Conservation (phyloP, 2,113 vertebrate genomes). For the Xenopus borealis region DNA sequence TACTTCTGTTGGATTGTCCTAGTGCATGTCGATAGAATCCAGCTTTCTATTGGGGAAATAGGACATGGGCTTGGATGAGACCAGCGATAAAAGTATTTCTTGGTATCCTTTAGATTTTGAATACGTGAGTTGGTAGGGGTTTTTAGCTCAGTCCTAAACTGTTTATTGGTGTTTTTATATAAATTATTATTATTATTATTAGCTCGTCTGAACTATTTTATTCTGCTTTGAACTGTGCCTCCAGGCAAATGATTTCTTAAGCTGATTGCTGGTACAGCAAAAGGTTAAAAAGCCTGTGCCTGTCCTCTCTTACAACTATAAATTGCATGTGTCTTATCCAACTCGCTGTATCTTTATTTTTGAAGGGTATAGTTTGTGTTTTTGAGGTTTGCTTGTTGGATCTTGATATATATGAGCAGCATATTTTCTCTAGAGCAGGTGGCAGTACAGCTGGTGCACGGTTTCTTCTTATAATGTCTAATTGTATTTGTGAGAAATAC, state of each 20-base stretch:
- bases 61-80: not conserved
- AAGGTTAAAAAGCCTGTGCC: too few relatives aligned
- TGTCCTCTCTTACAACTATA: not conserved
- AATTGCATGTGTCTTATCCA: not conserved
- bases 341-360: not conserved
- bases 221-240: too few relatives aligned
- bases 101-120: too few relatives aligned
- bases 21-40: not conserved
- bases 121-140: too few relatives aligned
- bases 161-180: too few relatives aligned
- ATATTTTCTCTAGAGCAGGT: not conserved
- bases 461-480: too few relatives aligned
- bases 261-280: too few relatives aligned
- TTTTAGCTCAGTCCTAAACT: too few relatives aligned
- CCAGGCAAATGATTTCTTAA: too few relatives aligned
- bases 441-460: constrained; percentile 1
- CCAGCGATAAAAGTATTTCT: not conserved
- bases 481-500: too few relatives aligned
- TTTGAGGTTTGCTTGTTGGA: constrained; percentile 1
- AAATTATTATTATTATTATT: too few relatives aligned
- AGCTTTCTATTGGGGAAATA: not conserved
- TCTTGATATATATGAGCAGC: not conserved
- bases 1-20: not conserved
- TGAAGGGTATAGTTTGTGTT: not conserved
- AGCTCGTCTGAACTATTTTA: too few relatives aligned